Evolutionary conservation across 2,888 invertebrate genomes (phyloP), one percentile per base, ranked within the genome.

Genomic region (Mycogona germanica): DNA sequence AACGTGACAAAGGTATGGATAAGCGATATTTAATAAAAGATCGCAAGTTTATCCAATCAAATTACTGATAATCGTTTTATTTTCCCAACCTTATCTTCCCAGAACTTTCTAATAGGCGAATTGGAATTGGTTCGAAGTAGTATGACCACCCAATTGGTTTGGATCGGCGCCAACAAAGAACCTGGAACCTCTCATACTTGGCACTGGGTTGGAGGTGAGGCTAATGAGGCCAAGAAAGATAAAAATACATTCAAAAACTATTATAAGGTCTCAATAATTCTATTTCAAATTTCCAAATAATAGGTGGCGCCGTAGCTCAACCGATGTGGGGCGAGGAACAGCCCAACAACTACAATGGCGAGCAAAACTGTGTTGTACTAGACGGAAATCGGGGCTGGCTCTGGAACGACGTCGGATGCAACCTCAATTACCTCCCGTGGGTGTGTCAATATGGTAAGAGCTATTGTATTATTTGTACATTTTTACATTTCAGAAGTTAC

Each of bases 321-420:
- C 87, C 87, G 3, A 77, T 86, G 0, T 92, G 92, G 92, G 91
- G 89, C 49, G 87, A 87, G 67, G 91, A 91, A 65, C 92, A 92
- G 66, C 92, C 92, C 0, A 92, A 92, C 69, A 92, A 92, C 68
- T 92, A 92, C 74, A 92, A 92, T 67, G 89, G 91, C 0, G 88
- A 92, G 65, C 92, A 92, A 69, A 91, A 92, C 69, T 92, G 92
- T 71, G 88, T 84, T n/a, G 89, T 91, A 14, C 73, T 92, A 60
- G 92, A 92, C 67, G 91, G 91, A 1, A 89, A 87, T 0, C 76
- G 88, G 47, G 80, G 81, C 57, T 92, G 92, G 92, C 74, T 84
- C 0, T 92, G 92, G 91, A 92, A 92, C 69, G 92, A 92, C 70
- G 89, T 92, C 25, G 89, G 89, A 50, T 92, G 92, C 68, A 89